A percentile compares a stretch with the other conserved stretches of the same genome.
phyloP scores from a whole-genome alignment of 2,113 vertebrate genomes.

The Burhinus oedicnemus region DNA sequence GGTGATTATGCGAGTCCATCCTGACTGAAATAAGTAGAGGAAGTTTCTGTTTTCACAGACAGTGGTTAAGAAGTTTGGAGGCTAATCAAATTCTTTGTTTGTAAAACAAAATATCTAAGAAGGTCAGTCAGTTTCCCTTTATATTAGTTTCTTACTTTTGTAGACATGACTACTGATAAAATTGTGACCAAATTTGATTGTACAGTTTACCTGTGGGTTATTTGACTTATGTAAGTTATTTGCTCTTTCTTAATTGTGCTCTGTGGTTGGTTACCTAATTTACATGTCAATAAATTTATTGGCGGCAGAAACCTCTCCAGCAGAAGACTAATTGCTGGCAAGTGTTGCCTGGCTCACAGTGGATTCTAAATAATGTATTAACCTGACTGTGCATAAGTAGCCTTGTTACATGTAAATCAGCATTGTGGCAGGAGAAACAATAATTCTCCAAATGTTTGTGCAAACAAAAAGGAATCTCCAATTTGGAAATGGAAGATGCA shows the following conservation, averaged over 20 bases:
- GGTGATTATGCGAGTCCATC: background rate
- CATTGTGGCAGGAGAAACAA: background rate
- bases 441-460: background rate
- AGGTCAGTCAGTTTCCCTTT: background rate
- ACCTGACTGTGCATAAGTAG: background rate
- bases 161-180: background rate
- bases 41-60: background rate
- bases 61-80: background rate
- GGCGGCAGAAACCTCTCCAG: background rate
- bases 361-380: background rate
- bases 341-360: background rate
- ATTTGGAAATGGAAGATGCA: background rate
- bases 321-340: background rate
- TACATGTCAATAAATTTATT: background rate
- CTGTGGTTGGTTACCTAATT: constrained; percentile 5
- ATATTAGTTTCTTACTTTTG: background rate
- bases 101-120: background rate
- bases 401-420: background rate
- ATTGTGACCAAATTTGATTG: background rate
- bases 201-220: background rate
- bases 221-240: background rate
- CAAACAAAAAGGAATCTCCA: background rate
- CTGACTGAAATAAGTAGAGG: background rate
- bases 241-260: background rate
- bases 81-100: background rate